Conservation (phyloP, 2,888 invertebrate genomes). For the Eupithecia tripunctaria region DNA sequence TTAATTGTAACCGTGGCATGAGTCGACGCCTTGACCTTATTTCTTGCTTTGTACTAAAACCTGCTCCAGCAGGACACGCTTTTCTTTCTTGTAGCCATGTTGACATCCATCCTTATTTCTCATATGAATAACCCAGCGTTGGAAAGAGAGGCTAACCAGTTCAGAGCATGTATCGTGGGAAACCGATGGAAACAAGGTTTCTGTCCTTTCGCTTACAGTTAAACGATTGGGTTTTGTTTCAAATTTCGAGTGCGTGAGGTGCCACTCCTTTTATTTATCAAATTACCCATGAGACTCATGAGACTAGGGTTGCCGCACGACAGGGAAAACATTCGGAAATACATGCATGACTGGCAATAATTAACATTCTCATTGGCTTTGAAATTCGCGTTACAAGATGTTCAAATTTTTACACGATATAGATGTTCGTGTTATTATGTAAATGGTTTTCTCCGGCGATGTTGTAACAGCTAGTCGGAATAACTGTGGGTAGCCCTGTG, state of each 20-base stretch:
- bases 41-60: constrained; percentile 55
- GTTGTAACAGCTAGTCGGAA: constrained; percentile 66
- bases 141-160: constrained; percentile 54
- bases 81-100: constrained; percentile 52
- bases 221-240: constrained; percentile 68
- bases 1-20: constrained; percentile 35
- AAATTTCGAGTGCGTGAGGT: constrained; percentile 46
- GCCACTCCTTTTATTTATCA: constrained; percentile 29
- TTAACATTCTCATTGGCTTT: background rate
- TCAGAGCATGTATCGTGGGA: constrained; percentile 70
- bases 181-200: constrained; percentile 69
- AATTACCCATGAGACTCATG: constrained; percentile 5
- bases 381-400: background rate
- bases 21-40: constrained; percentile 58
- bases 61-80: constrained; percentile 61
- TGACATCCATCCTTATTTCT: constrained; percentile 42
- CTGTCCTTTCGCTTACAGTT: constrained; percentile 70
- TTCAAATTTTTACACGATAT: constrained; percentile 51
- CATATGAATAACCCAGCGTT: constrained; percentile 38
- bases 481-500: constrained; percentile 65
- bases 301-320: background rate
- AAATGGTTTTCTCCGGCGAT: constrained; percentile 69
- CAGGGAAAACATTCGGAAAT: background rate
- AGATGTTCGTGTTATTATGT: constrained; percentile 60
- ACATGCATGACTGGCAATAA: background rate